Base-by-base conservation (phyloP, 2,113 vertebrate species). In the Pao palembangensis region DNA sequence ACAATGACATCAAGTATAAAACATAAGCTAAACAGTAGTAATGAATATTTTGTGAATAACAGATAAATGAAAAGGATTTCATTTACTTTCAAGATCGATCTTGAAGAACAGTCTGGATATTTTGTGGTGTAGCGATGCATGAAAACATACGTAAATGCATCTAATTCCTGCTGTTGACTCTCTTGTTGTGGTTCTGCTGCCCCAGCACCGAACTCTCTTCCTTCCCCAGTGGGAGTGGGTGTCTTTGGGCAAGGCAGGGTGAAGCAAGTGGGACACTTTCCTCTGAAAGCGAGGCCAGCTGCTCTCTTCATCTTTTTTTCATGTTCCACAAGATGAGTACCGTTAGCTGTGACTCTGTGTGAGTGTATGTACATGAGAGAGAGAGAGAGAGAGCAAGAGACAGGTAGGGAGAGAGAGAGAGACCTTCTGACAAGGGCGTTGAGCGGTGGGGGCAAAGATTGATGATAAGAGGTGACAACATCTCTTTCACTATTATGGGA, bases 261-360 rank as follows among this genome's bases (percentile, higher is more conserved):
- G 61, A 59, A n/a, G 20, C 12, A n/a, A 3, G 28, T 28, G 57
- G 54, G 38, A 17, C 16, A 64, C 68, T 57, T 43, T 78, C 65
- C 57, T 59, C 46, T n/a, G n/a, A 61, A 59, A 38, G 34, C 60
- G 49, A 53, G 80, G 65, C 73, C 76, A 77, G 66, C 51, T 66
- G 47, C 75, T 71, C 53, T 5, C 15, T 66, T 81, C 58, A 79
- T 85, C 70, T 79, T 82, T 82, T 76, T 87, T 87, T 76, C 71
- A 85, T 79, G 55, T 54, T 64, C 57, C 64, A 66, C 73, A 58
- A 68, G 21, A 23, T 23, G 21, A 23, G 62, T 58, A 13, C 51
- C 28, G 11, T 21, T 15, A 50, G 71, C 71, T 74, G 61, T 50
- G 61, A 59, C 54, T 46, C 17, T 21, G 53, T 54, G 62, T 6